Conservation (phyloP, 2,888 invertebrate species). For the Hyposoter dolosus region DNA sequence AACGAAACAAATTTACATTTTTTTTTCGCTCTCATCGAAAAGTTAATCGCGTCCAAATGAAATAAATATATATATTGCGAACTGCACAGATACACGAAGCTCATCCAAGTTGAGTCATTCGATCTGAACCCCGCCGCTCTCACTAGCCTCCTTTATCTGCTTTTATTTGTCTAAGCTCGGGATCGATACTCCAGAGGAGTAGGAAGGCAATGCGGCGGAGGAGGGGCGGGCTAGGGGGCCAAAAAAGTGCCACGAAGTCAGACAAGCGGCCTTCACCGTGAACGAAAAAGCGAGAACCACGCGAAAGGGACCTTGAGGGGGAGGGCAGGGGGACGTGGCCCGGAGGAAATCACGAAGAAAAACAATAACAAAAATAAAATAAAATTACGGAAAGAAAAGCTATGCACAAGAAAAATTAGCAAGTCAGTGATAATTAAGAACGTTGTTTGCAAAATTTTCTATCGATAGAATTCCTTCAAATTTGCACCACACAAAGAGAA, state of each 20-base stretch:
- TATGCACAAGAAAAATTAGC: background rate
- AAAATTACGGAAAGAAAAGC: background rate
- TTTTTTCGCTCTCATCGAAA: background rate
- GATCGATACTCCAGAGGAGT: conserved; percentile 62
- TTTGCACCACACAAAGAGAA: too few relatives aligned
- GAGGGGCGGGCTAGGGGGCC: conserved; percentile 41
- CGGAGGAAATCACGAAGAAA: background rate
- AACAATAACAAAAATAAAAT: background rate
- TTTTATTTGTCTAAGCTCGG: conserved; percentile 58
- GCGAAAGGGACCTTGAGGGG: conserved; percentile 40
- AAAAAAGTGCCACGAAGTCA: conserved; percentile 66
- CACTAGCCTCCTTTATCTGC: conserved; percentile 27
- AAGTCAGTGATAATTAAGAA: background rate
- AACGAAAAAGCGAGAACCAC: conserved; percentile 56
- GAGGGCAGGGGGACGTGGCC: background rate
- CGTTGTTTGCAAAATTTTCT: too few relatives aligned
- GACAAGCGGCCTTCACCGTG: conserved; percentile 67
- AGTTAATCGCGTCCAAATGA: conserved; percentile 21
- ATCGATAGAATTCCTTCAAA: too few relatives aligned
- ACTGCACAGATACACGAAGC: background rate
- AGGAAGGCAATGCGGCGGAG: conserved; percentile 34
- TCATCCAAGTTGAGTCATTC: conserved; percentile 16
- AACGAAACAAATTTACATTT: background rate
- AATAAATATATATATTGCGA: background rate
- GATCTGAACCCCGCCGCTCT: conserved; percentile 11